Percentiles rank a stretch among this genome's conserved stretches.
Conservation (phyloP, 1,140 invertebrate genomes). For the Eriosoma lanigerum region DNA sequence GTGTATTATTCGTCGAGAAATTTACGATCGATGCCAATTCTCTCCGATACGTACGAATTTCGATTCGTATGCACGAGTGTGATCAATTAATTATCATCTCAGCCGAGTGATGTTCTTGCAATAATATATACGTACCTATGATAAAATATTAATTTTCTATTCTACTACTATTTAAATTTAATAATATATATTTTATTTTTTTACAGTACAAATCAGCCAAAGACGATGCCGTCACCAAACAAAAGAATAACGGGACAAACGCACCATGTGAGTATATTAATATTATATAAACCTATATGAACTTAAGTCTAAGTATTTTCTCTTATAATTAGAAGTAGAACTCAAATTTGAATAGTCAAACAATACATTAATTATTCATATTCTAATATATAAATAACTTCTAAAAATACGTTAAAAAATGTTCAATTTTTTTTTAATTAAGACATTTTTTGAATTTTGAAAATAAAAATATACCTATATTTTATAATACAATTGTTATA, state of each 20-base stretch:
- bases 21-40: background rate
- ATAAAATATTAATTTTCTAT: slow-evolving; percentile 1
- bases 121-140: too few species aligned
- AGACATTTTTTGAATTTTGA: too few species aligned
- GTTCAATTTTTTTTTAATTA: too few species aligned
- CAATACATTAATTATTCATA: too few species aligned
- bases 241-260: slow-evolving; percentile 15
- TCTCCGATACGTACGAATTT: background rate
- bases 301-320: background rate
- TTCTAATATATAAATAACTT: too few species aligned
- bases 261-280: slow-evolving; percentile 19
- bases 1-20: slow-evolving; percentile 3
- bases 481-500: too few species aligned
- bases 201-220: slow-evolving; percentile 10
- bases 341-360: background rate
- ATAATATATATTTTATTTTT: too few species aligned
- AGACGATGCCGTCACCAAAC: background rate
- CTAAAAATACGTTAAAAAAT: too few species aligned
- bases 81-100: too few species aligned
- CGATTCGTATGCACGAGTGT: background rate
- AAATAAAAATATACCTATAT: too few species aligned
- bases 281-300: too few species aligned
- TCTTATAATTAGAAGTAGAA: background rate
- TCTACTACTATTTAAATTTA: background rate
- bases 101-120: too few species aligned